These are phyloP conservation scores for Chelidonichthys spinosus DNA, from an alignment of 2,797 vertebrate genomes.

Conservation along the genomic window DNA sequence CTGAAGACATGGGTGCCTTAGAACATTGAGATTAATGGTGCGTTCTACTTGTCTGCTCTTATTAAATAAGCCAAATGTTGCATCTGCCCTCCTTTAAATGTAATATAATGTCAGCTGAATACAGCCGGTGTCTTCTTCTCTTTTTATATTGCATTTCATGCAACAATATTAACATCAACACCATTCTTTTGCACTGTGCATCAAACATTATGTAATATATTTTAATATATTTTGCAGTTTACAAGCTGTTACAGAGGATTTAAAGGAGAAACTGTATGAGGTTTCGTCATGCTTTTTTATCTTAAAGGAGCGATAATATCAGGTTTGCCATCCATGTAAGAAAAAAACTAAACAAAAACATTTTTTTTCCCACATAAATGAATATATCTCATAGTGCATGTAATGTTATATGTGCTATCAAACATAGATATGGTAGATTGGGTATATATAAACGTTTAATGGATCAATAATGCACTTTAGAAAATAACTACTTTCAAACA, in stretches of 20 bases:
- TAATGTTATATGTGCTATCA: neutral
- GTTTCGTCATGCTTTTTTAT: neutral
- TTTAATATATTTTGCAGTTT: neutral
- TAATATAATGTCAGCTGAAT: constrained; percentile 19
- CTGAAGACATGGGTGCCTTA: constrained; percentile 26
- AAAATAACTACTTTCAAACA: neutral
- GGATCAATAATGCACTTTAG: neutral
- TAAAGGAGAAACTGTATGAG: neutral
- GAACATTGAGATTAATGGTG: constrained; percentile 58
- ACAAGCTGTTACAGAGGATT: neutral
- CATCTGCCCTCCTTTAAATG: constrained; percentile 26
- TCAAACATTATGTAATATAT: neutral
- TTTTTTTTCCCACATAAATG: neutral
- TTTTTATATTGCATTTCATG: constrained; percentile 5
- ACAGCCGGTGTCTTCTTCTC: neutral
- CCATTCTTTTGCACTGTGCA: neutral
- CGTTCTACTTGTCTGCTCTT: constrained; percentile 53
- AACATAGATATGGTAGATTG: neutral
- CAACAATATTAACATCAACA: neutral
- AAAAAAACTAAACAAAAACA: neutral
- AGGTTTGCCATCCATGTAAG: neutral
- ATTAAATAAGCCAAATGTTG: constrained; percentile 59
- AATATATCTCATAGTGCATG: neutral
- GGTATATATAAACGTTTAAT: neutral
- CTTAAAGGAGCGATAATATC: neutral